Evolutionary conservation across 92 coral and sea anemone genomes (phyloP).

Genomic region (Porites lobata): DNA sequence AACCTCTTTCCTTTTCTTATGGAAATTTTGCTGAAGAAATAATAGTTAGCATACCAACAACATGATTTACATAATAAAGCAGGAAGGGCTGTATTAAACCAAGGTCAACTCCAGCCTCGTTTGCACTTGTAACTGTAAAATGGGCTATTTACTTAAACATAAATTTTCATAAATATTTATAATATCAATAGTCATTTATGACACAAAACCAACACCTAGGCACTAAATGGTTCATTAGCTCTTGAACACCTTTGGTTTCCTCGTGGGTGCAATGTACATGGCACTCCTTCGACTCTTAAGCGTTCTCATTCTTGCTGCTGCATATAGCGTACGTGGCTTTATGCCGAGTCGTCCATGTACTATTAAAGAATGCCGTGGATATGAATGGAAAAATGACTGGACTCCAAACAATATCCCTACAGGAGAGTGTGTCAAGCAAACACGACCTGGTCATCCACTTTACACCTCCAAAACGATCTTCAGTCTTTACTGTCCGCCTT

Average conservation of each 20-base stretch:
- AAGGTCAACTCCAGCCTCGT: too few species aligned
- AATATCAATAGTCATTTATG: background rate
- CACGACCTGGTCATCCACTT: background rate
- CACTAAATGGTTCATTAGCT: background rate
- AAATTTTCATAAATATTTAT: too few species aligned
- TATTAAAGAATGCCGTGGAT: conserved; percentile 6
- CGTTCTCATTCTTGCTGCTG: background rate
- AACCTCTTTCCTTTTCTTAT: too few species aligned
- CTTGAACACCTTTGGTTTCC: background rate
- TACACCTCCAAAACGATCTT: background rate
- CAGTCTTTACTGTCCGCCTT: conserved; percentile 53
- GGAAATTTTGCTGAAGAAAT: too few species aligned
- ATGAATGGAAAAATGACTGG: conserved; percentile 80
- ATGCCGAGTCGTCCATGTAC: background rate
- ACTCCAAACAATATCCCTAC: conserved; percentile 54
- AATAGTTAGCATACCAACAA: too few species aligned
- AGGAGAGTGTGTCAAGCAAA: conserved; percentile 70
- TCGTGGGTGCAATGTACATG: background rate
- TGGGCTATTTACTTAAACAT: too few species aligned
- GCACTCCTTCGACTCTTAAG: background rate
- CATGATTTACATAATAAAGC: too few species aligned
- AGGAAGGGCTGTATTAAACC: too few species aligned
- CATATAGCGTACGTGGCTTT: background rate
- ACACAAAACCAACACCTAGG: background rate
- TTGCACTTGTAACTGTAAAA: too few species aligned